phyloP scores from a whole-genome alignment of 2,797 vertebrate genomes.

The Orestias chungarensis region DNA sequence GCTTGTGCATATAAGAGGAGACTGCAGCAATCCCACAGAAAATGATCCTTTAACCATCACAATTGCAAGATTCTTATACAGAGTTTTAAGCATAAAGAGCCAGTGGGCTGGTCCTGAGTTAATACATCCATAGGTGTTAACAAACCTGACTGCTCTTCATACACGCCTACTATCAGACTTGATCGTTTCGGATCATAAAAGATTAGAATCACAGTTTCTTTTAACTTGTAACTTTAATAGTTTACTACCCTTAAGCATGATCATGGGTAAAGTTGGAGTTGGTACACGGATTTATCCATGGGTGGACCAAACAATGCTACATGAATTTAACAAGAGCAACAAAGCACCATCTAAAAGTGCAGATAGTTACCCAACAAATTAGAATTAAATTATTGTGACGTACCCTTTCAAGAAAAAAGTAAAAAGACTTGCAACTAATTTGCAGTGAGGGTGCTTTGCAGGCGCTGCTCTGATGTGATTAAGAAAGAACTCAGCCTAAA shows the following conservation, averaged over 20 bases:
- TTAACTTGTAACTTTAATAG: not conserved
- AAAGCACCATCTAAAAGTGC: not conserved
- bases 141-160: not conserved
- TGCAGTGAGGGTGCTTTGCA: not conserved
- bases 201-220: not conserved
- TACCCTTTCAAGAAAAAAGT: not conserved
- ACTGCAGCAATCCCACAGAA: not conserved
- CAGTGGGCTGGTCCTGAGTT: not conserved
- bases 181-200: not conserved
- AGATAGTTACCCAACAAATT: not conserved
- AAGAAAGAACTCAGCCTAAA: not conserved
- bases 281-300: not conserved
- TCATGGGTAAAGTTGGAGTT: not conserved
- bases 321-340: not conserved
- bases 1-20: constrained; percentile 1
- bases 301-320: not conserved
- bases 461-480: not conserved
- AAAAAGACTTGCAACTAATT: not conserved
- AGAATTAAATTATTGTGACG: not conserved
- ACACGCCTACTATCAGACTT: not conserved
- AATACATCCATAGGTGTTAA: not conserved
- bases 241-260: too few relatives aligned
- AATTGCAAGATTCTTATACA: not conserved
- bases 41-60: not conserved
- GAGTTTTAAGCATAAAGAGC: not conserved